phyloP scores from a whole-genome alignment of 2,888 invertebrate species.

The Megastigmus dorsalis region DNA sequence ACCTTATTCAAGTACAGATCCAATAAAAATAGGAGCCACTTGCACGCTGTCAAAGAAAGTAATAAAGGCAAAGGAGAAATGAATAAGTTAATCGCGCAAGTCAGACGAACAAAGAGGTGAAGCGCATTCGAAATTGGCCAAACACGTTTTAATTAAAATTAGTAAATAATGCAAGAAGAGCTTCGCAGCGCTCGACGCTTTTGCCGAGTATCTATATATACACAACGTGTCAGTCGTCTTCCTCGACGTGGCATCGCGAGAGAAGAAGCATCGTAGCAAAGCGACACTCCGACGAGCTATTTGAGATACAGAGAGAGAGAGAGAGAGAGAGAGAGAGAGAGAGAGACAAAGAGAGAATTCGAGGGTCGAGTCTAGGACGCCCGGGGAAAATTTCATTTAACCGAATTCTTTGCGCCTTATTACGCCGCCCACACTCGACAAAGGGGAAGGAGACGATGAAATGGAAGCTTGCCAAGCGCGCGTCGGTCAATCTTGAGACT shows the following conservation, averaged over 20 bases:
- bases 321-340: constrained; percentile 16
- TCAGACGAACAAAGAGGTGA: not conserved
- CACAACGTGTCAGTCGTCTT: not conserved
- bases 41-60: no score
- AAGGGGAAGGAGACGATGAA: constrained; percentile 21
- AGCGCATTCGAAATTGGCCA: not conserved
- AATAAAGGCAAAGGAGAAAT: not conserved
- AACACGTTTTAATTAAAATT: constrained; percentile 44
- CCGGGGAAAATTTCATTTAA: constrained; percentile 67
- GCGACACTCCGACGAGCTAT: no score
- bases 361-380: not conserved
- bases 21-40: not conserved
- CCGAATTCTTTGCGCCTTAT: constrained; percentile 67
- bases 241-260: no score
- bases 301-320: not conserved
- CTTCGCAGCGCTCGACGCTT: no score
- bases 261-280: not conserved
- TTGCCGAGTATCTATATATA: no score
- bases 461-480: constrained; percentile 40
- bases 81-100: not conserved
- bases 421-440: constrained; percentile 59
- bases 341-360: constrained; percentile 32
- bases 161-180: constrained; percentile 32
- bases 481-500: constrained; percentile 54
- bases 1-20: not conserved